Base-by-base conservation (phyloP, 1,140 invertebrate genomes). In the Scaptomyza pallida region DNA sequence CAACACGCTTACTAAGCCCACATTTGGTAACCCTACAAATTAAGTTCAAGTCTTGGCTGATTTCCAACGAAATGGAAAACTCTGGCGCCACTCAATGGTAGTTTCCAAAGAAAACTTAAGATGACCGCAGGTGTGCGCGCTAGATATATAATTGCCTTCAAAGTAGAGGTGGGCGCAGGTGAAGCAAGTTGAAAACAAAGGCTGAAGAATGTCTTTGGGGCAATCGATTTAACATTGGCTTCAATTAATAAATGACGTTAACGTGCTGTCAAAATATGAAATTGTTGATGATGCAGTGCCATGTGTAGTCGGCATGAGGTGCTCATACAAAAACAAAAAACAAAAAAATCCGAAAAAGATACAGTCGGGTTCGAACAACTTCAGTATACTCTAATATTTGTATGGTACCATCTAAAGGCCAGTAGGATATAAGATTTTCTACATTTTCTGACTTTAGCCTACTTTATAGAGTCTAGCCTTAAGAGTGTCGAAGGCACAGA, bases 171-270 rank as follows among this genome's bases (percentile, higher is more conserved):
- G 10, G 33, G 33, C 12, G 8, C 33, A 8, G 26, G 6, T 68
- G 57, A 47, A 10, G 13, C 15, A 19, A 33, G 33, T 6, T 23
- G 40, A 37, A 64, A 60, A 76, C 44, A 59, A 52, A 65, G 63
- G 61, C 59, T 69, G 64, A 51, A 68, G 70, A 72, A 57, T 75
- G 57, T 67, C 74, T 73, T 65, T 65, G 54, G 57, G 62, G 61
- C 56, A 67, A 30, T 30, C 26, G 5, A 35, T 69, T 72, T 70
- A 70, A 63, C 64, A 70, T 77, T 72, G 65, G 52, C 55, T 88
- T 86, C 82, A 86, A 86, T 86, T 88, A 86, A 86, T 86, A 88
- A 88, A 86, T 86, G 81, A 88, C 81, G 82, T 86, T 86, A 86
- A 86, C 82, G 76, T 86, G 82, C 82, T 86, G 82, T 86, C 82